These are phyloP conservation scores for Steinernema khuongi DNA, from an alignment of 1,140 invertebrate genomes.

Conservation along the genomic window DNA sequence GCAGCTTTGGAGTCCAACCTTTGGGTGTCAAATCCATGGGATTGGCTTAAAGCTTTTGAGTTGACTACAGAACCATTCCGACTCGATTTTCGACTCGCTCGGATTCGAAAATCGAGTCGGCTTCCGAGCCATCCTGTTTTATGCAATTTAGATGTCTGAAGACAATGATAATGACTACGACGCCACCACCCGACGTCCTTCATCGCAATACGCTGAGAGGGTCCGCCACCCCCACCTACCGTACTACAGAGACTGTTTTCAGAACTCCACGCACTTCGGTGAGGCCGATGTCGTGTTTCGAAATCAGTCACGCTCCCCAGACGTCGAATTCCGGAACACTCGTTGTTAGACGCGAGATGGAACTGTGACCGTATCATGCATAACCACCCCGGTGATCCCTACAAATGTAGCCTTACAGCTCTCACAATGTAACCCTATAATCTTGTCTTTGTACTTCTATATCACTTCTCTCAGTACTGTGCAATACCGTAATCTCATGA, in stretches of 20 bases:
- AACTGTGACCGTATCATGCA: too few species aligned
- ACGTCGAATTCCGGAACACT: not conserved
- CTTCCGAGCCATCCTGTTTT: not conserved
- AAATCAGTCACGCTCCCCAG: not conserved
- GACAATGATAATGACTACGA: constrained; percentile 1
- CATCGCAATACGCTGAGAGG: not conserved
- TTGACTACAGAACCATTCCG: too few species aligned
- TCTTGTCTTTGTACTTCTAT: not conserved
- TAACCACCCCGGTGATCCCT: not conserved
- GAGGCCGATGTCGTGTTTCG: constrained; percentile 1
- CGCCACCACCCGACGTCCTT: not conserved
- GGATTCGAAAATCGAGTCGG: too few species aligned
- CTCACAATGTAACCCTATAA: not conserved
- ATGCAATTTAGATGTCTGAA: not conserved
- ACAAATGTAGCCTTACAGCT: not conserved
- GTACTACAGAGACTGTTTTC: not conserved
- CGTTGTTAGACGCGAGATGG: constrained; percentile 2
- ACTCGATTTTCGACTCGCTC: too few species aligned
- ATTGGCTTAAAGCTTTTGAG: too few species aligned
- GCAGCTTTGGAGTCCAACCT: too few species aligned
- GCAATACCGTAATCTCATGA: not conserved
- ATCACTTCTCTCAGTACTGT: not conserved
- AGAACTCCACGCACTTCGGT: not conserved
- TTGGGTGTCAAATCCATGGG: too few species aligned
- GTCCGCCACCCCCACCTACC: not conserved